Conservation (phyloP, 2,888 invertebrate genomes). For the Cartodere bifasciata region DNA sequence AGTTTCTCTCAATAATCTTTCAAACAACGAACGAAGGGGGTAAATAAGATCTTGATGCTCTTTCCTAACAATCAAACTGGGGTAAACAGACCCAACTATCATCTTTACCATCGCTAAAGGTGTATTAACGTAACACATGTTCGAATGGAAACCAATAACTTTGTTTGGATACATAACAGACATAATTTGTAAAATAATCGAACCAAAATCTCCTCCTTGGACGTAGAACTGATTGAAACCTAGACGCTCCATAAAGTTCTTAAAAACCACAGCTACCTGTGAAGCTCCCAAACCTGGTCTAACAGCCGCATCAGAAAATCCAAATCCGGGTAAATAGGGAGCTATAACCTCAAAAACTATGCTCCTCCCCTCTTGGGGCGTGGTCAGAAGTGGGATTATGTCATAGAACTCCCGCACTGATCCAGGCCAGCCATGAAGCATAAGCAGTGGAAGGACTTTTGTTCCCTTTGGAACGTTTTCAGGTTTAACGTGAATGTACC, state of each 20-base stretch:
- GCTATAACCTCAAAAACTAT: constrained; percentile 56
- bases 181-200: constrained; percentile 47
- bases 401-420: constrained; percentile 73
- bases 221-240: constrained; percentile 53
- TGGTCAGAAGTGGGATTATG: constrained; percentile 51
- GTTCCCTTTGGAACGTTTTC: constrained; percentile 18
- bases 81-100: constrained; percentile 40
- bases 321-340: constrained; percentile 42
- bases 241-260: constrained; percentile 57
- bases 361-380: constrained; percentile 37
- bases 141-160: constrained; percentile 45
- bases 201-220: constrained; percentile 80
- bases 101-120: constrained; percentile 28
- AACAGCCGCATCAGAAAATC: constrained; percentile 41
- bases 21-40: constrained; percentile 36
- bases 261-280: constrained; percentile 46
- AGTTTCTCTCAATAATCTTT: constrained; percentile 36
- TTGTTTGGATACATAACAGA: constrained; percentile 50
- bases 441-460: constrained; percentile 48
- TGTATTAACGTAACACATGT: constrained; percentile 33
- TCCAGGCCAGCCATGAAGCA: constrained; percentile 86
- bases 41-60: constrained; percentile 39
- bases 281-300: constrained; percentile 47
- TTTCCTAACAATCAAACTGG: constrained; percentile 42
- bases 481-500: constrained; percentile 55